Evolutionary conservation across 2,797 vertebrate species (phyloP).

Genomic region (Hyperoplus immaculatus): DNA sequence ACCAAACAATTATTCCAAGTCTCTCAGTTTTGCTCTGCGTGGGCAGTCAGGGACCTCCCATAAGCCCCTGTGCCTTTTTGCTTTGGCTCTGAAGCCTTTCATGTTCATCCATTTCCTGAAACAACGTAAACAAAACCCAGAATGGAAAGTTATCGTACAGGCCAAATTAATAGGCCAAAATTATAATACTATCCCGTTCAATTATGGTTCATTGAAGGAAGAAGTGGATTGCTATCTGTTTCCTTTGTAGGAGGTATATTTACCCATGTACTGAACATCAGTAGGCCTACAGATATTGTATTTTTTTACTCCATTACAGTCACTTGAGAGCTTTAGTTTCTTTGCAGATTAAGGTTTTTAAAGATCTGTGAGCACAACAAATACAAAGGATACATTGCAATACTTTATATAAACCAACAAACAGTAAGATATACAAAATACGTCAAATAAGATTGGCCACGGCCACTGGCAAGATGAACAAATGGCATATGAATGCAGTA

Average conservation of each 20-base stretch:
- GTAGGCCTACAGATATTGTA: not conserved
- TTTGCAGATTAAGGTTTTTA: not conserved
- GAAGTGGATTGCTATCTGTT: not conserved
- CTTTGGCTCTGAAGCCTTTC: constrained; percentile 25
- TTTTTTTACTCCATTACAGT: not conserved
- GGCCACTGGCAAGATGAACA: not conserved
- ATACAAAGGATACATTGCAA: not conserved
- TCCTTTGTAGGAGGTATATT: not conserved
- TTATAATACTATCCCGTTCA: not conserved
- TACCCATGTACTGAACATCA: not conserved
- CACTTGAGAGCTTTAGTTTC: not conserved
- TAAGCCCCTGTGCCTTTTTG: constrained; percentile 13
- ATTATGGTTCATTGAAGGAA: not conserved
- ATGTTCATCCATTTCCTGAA: constrained; percentile 34
- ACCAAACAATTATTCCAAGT: constrained; percentile 71
- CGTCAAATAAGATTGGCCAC: too few relatives aligned
- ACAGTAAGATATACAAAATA: not conserved
- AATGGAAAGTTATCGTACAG: constrained; percentile 30
- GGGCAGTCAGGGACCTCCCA: constrained; percentile 52
- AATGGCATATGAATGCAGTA: not conserved
- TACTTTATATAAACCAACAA: not conserved
- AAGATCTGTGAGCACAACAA: not conserved
- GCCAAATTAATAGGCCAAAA: not conserved
- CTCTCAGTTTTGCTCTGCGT: constrained; percentile 53
- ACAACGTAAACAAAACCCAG: constrained; percentile 6